Base-by-base conservation (phyloP, 1,140 invertebrate genomes). In the Brachionus paranguensis region DNA sequence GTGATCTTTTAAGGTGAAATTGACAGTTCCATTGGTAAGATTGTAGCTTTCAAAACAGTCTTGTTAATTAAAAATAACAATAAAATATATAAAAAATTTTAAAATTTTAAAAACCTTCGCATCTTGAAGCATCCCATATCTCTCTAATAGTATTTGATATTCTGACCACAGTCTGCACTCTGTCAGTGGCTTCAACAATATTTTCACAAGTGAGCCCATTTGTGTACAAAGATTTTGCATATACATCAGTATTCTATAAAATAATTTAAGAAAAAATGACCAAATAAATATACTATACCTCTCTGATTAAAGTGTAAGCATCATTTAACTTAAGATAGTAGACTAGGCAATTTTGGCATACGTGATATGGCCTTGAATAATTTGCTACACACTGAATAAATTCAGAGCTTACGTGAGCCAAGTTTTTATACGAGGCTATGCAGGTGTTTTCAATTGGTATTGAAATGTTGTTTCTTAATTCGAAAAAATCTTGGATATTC, bases 371-470 rank as follows among this genome's bases (percentile, higher is more conserved):
- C 27, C 78, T 79, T 37, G 78, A 79, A 64, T 79, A 60, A 20
- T 79, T 79, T 17, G 55, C 78, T 17, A 79, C 78, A 79, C 78
- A 79, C 33, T 79, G 50, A 24, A 79, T 53, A 53, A 79, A 79
- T 43, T 60, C 24, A n/a, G 78, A 79, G 17, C 50, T 60, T n/a
- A 64, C 55, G 20, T 64, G 78, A 37, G 78, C 55, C 47, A 79
- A 64, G 33, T 79, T 64, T 64, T 79, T 79, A 41, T 79, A 79
- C 11, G 29, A 53, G 7, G 78, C 27, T 8, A 79, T 27, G 27
- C 78, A 79, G 50, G 55, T 64, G 14, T 79, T 79, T 41, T 79
- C 78, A 24, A 79, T 79, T 24, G 78, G 78, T 12, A 79, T 74
- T 20, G 70, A 74, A 43, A 74, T 74, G 10, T 74, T 74, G 41